A percentile compares a stretch with the other conserved stretches of the same genome.
phyloP scores from a whole-genome alignment of 2,888 invertebrate species.

The Trachelus troglodyta region DNA sequence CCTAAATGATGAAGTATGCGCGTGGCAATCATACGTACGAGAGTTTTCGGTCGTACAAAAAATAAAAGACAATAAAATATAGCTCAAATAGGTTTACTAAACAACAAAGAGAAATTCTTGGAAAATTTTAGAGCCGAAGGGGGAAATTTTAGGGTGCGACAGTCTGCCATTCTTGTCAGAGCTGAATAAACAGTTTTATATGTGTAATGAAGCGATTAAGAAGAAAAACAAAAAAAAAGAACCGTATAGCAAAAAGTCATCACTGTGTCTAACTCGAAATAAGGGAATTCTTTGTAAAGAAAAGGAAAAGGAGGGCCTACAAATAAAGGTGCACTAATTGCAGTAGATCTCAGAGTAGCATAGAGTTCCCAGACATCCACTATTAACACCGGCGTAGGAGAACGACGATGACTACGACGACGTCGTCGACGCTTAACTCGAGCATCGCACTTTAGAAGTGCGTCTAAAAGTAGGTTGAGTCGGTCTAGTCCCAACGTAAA shows the following conservation, averaged over 20 bases:
- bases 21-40: background rate
- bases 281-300: constrained; percentile 17
- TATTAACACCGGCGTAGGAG: no score
- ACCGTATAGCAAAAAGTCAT: constrained; percentile 16
- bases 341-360: constrained; percentile 41
- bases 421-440: background rate
- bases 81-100: no score
- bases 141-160: no score
- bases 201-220: no score
- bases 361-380: constrained; percentile 18
- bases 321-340: constrained; percentile 55
- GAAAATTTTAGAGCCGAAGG: background rate
- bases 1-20: background rate
- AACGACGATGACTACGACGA: no score
- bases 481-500: constrained; percentile 11
- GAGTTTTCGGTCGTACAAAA: background rate
- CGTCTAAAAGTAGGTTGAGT: constrained; percentile 44
- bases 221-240: background rate
- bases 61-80: background rate
- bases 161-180: no score
- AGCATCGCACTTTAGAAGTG: constrained; percentile 5
- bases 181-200: no score
- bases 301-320: constrained; percentile 27
- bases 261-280: constrained; percentile 27
- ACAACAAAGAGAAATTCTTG: background rate